A percentile compares a stretch with the other conserved stretches of the same genome.
phyloP scores from a whole-genome alignment of 2,888 invertebrate species.

The Disparrhopalites patrizii region DNA sequence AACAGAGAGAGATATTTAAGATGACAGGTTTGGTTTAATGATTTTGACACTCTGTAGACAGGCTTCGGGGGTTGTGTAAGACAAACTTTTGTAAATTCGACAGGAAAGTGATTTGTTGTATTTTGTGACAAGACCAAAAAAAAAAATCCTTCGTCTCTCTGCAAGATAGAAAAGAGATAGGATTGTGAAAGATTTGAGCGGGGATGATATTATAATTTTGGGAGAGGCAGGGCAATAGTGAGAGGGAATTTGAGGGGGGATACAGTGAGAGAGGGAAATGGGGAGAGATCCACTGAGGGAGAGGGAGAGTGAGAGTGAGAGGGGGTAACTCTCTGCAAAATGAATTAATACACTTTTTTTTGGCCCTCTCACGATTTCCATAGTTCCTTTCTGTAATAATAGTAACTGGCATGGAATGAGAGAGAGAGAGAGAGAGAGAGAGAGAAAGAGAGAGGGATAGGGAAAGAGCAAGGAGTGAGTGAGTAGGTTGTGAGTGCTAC shows the following conservation, averaged over 20 bases:
- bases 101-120: slow-evolving; percentile 11
- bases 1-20: background rate
- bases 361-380: too few relatives aligned
- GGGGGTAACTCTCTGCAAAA: background rate
- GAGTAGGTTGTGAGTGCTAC: background rate
- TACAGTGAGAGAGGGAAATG: background rate
- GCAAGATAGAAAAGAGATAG: background rate
- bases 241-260: too few relatives aligned
- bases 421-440: too few relatives aligned
- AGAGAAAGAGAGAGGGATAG: background rate
- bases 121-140: slow-evolving; percentile 5
- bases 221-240: too few relatives aligned
- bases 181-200: slow-evolving; percentile 3
- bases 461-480: background rate
- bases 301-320: background rate
- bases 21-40: slow-evolving; percentile 8
- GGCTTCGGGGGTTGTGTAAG: background rate
- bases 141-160: too few relatives aligned
- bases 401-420: too few relatives aligned
- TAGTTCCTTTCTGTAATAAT: too few relatives aligned
- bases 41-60: slow-evolving; percentile 5
- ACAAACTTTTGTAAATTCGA: slow-evolving; percentile 11
- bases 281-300: background rate
- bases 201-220: background rate
- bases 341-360: background rate